phyloP scores from a whole-genome alignment of 2,113 vertebrate genomes.

The Oenanthe oenanthe region DNA sequence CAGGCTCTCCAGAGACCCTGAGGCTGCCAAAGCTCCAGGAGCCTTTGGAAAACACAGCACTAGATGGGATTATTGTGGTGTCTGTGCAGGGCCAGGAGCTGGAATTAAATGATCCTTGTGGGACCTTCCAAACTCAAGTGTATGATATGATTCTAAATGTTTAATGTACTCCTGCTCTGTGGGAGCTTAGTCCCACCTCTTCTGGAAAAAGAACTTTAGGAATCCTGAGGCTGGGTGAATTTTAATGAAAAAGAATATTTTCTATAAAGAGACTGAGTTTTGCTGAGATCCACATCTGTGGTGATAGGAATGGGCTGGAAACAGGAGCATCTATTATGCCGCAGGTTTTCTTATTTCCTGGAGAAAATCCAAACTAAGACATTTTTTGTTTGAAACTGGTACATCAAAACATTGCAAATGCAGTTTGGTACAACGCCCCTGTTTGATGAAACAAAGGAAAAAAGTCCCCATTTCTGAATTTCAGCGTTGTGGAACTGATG shows the following conservation, averaged over 20 bases:
- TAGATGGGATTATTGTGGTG: neutral
- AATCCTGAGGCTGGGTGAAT: neutral
- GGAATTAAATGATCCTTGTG: neutral
- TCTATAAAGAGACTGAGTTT: neutral
- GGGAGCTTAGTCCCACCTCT: neutral
- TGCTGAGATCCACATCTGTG: neutral
- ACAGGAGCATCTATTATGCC: neutral
- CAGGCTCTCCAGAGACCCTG: neutral
- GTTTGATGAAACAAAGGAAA: slow-evolving; percentile 31
- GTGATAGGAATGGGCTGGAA: neutral
- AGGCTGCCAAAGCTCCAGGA: neutral
- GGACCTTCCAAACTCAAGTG: neutral
- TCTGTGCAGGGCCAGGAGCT: neutral
- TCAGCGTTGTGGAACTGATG: slow-evolving; percentile 30
- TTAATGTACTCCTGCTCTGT: rapidly evolving
- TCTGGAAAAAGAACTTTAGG: neutral
- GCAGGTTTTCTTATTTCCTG: neutral
- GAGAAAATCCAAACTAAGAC: slow-evolving; percentile 14
- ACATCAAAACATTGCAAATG: slow-evolving; percentile 44
- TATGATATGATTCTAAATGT: neutral
- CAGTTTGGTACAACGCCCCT: neutral
- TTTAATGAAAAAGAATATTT: neutral
- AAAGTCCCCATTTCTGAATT: slow-evolving; percentile 16
- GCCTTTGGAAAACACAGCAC: neutral
- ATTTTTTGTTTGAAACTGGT: slow-evolving; percentile 37